Percentiles rank a stretch among this genome's conserved stretches.
These are phyloP conservation scores for Protonemura montana DNA, from an alignment of 2,888 invertebrate species.

Conservation along the genomic window DNA sequence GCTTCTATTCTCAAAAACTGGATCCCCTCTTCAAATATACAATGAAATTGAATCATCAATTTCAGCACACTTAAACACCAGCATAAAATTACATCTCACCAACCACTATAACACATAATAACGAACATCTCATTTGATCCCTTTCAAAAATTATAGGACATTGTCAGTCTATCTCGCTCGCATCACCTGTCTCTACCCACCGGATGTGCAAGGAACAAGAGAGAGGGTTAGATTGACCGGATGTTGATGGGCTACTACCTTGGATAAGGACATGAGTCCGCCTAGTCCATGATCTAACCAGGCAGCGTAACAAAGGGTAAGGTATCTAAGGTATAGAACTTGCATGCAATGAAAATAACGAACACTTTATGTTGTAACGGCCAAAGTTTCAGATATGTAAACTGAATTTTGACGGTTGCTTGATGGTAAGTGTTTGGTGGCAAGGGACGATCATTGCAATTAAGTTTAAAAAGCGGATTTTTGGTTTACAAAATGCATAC, in stretches of 20 bases:
- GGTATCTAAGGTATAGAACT: background rate
- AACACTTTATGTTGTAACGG: background rate
- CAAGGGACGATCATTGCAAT: background rate
- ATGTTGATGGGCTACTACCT: background rate
- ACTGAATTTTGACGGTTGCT: background rate
- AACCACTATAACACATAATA: background rate
- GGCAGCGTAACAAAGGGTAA: background rate
- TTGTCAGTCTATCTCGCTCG: background rate
- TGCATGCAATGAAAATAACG: background rate
- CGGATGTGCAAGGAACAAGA: background rate
- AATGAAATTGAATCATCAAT: background rate
- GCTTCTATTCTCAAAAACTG: too few species aligned
- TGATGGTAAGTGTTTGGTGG: background rate
- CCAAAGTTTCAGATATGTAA: background rate
- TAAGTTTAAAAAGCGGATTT: too few species aligned
- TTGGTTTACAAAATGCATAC: too few species aligned
- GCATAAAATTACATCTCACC: background rate
- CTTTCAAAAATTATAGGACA: background rate
- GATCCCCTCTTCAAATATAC: too few species aligned
- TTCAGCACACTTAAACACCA: background rate
- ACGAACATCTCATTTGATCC: background rate
- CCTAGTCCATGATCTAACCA: too few species aligned
- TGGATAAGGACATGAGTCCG: too few species aligned
- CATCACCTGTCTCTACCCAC: background rate
- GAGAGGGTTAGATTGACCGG: constrained; percentile 12